Base-by-base conservation (phyloP, 2,797 vertebrate genomes). In the Bovichtus diacanthus region DNA sequence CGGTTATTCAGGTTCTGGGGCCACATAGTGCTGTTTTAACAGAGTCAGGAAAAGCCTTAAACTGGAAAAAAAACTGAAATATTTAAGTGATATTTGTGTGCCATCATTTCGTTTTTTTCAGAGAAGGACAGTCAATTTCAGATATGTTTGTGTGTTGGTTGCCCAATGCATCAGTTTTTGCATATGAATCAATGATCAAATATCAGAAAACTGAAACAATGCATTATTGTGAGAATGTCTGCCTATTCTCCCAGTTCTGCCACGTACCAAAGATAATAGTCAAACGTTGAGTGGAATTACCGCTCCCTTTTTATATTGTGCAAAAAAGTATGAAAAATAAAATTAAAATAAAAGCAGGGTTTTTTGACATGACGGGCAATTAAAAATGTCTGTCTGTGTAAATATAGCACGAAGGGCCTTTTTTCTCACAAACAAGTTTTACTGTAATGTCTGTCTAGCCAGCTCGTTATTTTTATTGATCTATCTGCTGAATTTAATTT, bases 1-100 rank as follows among this genome's bases (percentile, higher is more conserved):
- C n/a, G 63, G 21, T 31, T 60, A 58, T 82, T 81, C 63, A 39
- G 59, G 70, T 78, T 71, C 68, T 27, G 50, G 65, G 49, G 47
- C 21, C 39, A 36, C 23, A 55, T 8, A 27, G 27, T 41, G 18
- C 8, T 60, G 25, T 61, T 81, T 70, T 66, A 58, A 59, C 15
- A 41, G 36, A n/a, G 13, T 49, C 19, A 43, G n/a, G 27, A 67
- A 83, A 67, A 63, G 47, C 27, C 31, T 74, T 77, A 74, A 81
- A 66, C 23, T 56, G 34, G n/a, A 76, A 74, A 43, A 49, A 39
- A n/a, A 5, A 5, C 27, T 31, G 11, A 2, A 21, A 62, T 25
- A 49, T 66, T 55, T 38, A 34, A 66, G 39, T 50, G 6, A 18
- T 71, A 67, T 74, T 49, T 6, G 46, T 19, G 7, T 44, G 27